Evolutionary conservation across 2,888 invertebrate species (phyloP).

Genomic region (Tenthredo distinguenda): DNA sequence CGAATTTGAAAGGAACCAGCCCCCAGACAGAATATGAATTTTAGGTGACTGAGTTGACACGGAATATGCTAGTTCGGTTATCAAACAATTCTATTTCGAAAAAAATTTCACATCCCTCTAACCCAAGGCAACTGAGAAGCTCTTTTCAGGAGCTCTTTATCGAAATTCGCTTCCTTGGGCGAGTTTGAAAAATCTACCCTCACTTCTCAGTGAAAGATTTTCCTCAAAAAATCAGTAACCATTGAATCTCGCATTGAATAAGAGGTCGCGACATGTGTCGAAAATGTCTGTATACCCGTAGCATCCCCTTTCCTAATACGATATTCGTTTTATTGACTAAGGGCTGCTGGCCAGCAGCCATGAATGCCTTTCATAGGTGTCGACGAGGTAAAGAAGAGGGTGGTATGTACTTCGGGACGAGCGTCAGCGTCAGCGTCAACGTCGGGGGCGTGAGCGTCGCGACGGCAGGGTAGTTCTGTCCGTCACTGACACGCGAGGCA

Average conservation of each 20-base stretch:
- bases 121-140: too few relatives aligned
- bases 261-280: not conserved
- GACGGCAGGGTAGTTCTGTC: conserved; percentile 55
- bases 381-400: not conserved
- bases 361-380: not conserved
- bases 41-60: too few relatives aligned
- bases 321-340: not conserved
- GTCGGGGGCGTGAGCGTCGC: conserved; percentile 57
- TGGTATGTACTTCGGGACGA: conserved; percentile 12
- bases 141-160: too few relatives aligned
- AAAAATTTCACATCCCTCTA: too few relatives aligned
- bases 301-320: not conserved
- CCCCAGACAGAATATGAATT: too few relatives aligned
- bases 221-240: not conserved
- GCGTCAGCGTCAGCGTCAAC: conserved; percentile 23
- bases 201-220: not conserved
- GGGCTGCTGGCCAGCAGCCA: not conserved
- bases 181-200: not conserved
- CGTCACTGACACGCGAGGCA: conserved; percentile 74
- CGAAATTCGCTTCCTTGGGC: too few relatives aligned
- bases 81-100: too few relatives aligned
- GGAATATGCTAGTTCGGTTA: too few relatives aligned
- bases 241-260: not conserved
- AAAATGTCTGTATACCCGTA: not conserved
- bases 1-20: too few relatives aligned